Base-by-base conservation (phyloP, 64 coral and sea anemone species). In the Montipora capricornis region DNA sequence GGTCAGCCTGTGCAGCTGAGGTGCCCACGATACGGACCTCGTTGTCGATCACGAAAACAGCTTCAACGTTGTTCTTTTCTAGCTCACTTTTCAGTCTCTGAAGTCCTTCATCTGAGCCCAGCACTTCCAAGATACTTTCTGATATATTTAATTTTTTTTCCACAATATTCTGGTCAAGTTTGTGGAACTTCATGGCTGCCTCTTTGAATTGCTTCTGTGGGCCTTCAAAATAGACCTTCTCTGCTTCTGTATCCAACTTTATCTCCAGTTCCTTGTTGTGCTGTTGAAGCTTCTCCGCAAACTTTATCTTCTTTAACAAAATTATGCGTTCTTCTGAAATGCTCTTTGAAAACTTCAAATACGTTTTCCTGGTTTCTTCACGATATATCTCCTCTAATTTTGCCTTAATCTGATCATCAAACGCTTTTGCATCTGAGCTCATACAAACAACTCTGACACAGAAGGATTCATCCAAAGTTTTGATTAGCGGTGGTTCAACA, bases 241-340 rank as follows among this genome's bases (percentile, higher is more conserved):
- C 87, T 5, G 19, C 52, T 84, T 94, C 93, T 14, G 58, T 16
- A 47, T 94, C 93, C 19, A 94, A 37, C 6, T 53, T 66, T 26
- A 94, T 76, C 20, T 90, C 87, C 19, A 94, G 68, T 50, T 94
- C 73, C n/a, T 84, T 83, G 80, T 77, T 79, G 8, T 71, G 83
- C 17, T 26, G 0, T 77, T 94, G 53, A 5, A 94, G 87, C 16
- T 94, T 78, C 47, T 94, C 87, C 37, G 74, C 81, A 85, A 94
- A 57, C 70, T 73, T 80, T 6, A 94, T 82, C 53, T 90, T 84
- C 9, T 94, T 90, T 68, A 94, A 14, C 74, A 90, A 81, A 84
- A 76, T 82, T 78, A 90, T 77, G 58, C 75, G 68, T 90, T 94
- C 87, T 84, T 90, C 46, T 12, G 80, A 70, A 94, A 90, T 24